phyloP scores from a whole-genome alignment of 2,888 invertebrate genomes.

The Melanostoma scalare region DNA sequence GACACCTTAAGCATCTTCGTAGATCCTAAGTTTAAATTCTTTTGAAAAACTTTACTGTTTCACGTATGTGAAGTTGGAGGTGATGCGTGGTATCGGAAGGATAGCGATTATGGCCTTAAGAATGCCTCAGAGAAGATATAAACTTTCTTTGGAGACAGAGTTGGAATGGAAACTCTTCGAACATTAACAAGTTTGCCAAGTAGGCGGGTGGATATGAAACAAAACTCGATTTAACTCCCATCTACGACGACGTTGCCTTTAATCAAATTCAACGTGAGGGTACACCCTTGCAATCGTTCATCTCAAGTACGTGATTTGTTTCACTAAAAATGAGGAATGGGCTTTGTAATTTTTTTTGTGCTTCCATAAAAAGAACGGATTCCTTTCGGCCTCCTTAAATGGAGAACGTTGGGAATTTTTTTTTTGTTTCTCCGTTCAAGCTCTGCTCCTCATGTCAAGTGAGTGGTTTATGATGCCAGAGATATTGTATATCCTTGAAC shows the following conservation, averaged over 20 bases:
- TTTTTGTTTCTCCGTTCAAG: constrained; percentile 25
- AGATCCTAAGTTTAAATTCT: constrained; percentile 61
- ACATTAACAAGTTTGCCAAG: constrained; percentile 56
- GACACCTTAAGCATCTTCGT: constrained; percentile 66
- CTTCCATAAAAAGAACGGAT: constrained; percentile 3
- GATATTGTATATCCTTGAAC: constrained; percentile 56
- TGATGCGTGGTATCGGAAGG: constrained; percentile 44
- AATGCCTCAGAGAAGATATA: constrained; percentile 44
- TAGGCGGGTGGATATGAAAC: constrained; percentile 8
- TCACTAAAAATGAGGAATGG: constrained; percentile 46
- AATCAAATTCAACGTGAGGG: constrained; percentile 64
- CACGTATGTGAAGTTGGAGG: constrained; percentile 38
- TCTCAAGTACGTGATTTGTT: constrained; percentile 68
- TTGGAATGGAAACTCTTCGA: constrained; percentile 53
- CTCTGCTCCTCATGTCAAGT: constrained; percentile 48
- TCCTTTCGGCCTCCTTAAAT: constrained; percentile 34
- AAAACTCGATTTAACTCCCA: constrained; percentile 53
- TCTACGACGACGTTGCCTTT: constrained; percentile 48
- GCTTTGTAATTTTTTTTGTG: constrained; percentile 5
- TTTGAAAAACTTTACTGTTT: constrained; percentile 52
- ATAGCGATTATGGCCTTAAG: constrained; percentile 63
- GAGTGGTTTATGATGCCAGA: constrained; percentile 66
- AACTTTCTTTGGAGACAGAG: constrained; percentile 31
- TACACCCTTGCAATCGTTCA: constrained; percentile 60
- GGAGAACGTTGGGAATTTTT: constrained; percentile 26